Conservation (phyloP, 2,888 invertebrate genomes). For the Monochamus alternatus region DNA sequence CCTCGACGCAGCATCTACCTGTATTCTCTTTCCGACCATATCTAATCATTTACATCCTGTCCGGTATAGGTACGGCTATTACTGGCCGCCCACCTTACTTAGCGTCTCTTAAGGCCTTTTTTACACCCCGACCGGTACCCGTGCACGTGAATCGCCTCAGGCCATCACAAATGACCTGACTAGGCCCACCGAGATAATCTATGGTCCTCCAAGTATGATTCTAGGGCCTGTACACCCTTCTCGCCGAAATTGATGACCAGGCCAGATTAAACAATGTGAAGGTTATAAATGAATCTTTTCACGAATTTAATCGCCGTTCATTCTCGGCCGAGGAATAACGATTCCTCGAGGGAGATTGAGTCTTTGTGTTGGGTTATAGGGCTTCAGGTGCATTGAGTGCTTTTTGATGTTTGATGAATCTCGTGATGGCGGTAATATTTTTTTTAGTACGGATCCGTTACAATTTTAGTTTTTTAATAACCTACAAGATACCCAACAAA, state of each 20-base stretch:
- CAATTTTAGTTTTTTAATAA: too few relatives aligned
- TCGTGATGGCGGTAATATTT: not conserved
- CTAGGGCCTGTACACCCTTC: conserved; percentile 25
- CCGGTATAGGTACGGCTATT: conserved; percentile 54
- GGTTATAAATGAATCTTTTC: conserved; percentile 50
- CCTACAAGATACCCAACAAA: too few relatives aligned
- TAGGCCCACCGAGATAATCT: conserved; percentile 50
- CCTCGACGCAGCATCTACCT: conserved; percentile 48
- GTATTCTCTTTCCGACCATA: conserved; percentile 59
- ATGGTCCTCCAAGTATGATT: conserved; percentile 43
- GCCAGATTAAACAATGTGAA: conserved; percentile 43
- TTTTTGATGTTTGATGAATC: not conserved
- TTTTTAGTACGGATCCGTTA: not conserved
- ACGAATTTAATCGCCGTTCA: conserved; percentile 43
- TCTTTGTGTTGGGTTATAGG: conserved; percentile 26
- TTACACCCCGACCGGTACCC: conserved; percentile 63
- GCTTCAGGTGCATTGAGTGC: conserved; percentile 3
- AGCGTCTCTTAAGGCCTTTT: conserved; percentile 62
- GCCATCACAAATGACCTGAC: conserved; percentile 62
- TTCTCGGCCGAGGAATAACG: conserved; percentile 36
- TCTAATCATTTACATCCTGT: conserved; percentile 69
- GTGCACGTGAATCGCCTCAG: conserved; percentile 71
- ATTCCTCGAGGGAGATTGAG: conserved; percentile 33
- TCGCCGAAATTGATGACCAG: conserved; percentile 47
- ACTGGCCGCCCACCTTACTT: conserved; percentile 64